phyloP scores from a whole-genome alignment of 2,113 vertebrate genomes.

The Pterocles burchelli region DNA sequence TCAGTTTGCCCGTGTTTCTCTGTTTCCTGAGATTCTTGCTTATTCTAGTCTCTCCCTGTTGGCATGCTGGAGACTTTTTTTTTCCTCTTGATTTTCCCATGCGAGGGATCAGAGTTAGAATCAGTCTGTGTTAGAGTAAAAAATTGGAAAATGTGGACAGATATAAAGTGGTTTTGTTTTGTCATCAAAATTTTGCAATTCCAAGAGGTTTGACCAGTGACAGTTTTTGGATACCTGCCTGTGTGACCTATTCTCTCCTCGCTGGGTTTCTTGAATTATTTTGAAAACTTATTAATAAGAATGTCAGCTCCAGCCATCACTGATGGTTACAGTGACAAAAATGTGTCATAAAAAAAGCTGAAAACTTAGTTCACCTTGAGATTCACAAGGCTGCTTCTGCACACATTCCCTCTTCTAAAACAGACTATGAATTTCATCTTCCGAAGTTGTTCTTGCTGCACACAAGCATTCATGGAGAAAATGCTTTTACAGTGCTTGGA shows the following conservation, averaged over 20 bases:
- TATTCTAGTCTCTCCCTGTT: not conserved
- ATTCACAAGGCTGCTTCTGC: not conserved
- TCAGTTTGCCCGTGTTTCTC: not conserved
- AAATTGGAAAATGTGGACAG: not conserved
- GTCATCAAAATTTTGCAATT: not conserved
- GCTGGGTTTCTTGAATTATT: slow-evolving; percentile 2
- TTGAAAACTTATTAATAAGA: not conserved
- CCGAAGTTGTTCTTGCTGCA: not conserved
- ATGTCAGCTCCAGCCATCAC: not conserved
- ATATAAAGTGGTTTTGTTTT: not conserved
- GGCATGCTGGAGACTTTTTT: not conserved
- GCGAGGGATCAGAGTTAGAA: accelerated
- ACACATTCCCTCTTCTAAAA: not conserved
- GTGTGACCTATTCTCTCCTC: not conserved
- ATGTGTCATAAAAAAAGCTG: not conserved
- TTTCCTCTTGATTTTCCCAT: not conserved
- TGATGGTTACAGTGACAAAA: slow-evolving; percentile 12
- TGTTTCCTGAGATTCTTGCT: not conserved
- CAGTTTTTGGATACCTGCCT: not conserved
- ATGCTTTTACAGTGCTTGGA: not conserved
- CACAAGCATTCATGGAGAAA: not conserved
- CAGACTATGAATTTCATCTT: not conserved
- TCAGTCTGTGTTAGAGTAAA: not conserved
- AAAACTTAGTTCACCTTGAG: slow-evolving; percentile 13
- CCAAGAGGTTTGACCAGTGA: not conserved